Percentiles rank a stretch among this genome's conserved stretches.
Conservation (phyloP, 2,797 vertebrate genomes). For the Chiloscyllium punctatum region DNA sequence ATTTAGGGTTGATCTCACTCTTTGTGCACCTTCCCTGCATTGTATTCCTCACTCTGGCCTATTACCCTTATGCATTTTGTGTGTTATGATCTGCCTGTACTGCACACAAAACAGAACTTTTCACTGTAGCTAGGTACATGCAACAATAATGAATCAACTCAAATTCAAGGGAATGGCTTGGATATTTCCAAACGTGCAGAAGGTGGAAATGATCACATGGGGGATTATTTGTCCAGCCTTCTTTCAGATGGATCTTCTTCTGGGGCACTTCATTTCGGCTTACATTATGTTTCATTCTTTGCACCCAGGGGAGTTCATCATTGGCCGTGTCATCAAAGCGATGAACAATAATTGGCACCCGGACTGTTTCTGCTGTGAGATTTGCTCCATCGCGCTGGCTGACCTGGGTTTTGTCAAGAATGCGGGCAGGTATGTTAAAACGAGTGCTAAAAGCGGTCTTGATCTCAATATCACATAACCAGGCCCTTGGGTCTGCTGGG, state of each 20-base stretch:
- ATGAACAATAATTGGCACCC: constrained; percentile 70
- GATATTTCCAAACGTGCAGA: neutral
- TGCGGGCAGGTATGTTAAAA: constrained; percentile 57
- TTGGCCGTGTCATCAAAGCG: constrained; percentile 66
- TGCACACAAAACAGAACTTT: no score
- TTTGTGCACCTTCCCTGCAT: no score
- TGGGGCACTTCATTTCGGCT: neutral
- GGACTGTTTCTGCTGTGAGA: constrained; percentile 63
- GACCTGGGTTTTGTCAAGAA: constrained; percentile 68
- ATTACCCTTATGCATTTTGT: no score
- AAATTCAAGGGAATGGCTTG: neutral
- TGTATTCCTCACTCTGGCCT: no score
- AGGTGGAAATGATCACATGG: neutral
- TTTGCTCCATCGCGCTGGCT: constrained; percentile 58
- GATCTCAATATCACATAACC: neutral
- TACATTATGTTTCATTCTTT: neutral
- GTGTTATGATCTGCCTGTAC: no score
- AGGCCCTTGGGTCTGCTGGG: neutral
- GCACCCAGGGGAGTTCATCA: constrained; percentile 60
- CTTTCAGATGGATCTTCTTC: neutral
- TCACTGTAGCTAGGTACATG: no score
- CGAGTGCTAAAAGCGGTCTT: neutral
- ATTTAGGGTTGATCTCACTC: no score
- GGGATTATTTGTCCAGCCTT: neutral
- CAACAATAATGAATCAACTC: no score